Conservation (phyloP, 2,797 vertebrate genomes). For the Erethizon dorsatum region DNA sequence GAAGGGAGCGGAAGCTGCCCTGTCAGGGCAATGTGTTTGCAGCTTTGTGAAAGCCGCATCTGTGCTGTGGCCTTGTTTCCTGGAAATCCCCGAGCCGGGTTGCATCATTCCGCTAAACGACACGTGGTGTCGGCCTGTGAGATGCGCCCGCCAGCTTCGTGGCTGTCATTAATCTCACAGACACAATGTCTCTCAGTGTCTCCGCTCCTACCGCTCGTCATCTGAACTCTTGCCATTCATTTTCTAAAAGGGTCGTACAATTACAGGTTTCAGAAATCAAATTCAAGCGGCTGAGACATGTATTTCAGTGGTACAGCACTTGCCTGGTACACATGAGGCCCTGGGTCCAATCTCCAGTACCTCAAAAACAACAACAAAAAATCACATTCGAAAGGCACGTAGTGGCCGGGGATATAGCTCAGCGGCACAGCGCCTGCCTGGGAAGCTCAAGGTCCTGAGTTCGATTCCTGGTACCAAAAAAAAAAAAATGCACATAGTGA, state of each 20-base stretch:
- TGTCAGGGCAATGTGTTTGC: neutral
- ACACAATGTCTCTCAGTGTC: neutral
- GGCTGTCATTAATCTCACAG: neutral
- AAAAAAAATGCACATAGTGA: neutral
- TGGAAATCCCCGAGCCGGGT: neutral
- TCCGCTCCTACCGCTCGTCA: neutral
- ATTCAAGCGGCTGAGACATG: neutral
- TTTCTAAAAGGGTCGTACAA: neutral
- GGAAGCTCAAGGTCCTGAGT: too few species aligned
- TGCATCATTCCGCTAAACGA: neutral
- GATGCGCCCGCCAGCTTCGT: neutral
- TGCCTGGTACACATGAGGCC: neutral
- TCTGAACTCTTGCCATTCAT: neutral
- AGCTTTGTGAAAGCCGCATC: conserved; percentile 9
- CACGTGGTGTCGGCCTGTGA: neutral
- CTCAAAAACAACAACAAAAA: neutral
- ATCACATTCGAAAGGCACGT: neutral
- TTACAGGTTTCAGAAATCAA: neutral
- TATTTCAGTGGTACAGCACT: neutral
- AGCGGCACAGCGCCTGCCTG: too few species aligned
- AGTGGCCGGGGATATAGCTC: too few species aligned
- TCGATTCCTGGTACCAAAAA: too few species aligned
- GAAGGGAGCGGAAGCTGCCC: neutral
- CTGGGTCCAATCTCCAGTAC: neutral
- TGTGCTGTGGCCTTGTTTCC: neutral